Evolutionary conservation across 2,113 vertebrate species (phyloP), one percentile per base, ranked within the genome.

Genomic region (Mixornis gularis): DNA sequence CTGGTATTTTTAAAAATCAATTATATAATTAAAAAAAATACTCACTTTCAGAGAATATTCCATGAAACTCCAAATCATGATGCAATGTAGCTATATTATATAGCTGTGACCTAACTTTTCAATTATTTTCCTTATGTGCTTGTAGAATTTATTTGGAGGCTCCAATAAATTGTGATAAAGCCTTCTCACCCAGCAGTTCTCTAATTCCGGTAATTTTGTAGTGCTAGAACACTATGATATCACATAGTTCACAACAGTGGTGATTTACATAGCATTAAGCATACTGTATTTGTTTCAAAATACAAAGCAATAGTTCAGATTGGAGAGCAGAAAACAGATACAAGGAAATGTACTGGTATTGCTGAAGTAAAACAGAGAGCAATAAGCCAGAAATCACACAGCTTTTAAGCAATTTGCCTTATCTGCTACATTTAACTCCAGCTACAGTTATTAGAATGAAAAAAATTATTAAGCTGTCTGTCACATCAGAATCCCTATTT

Each of bases 381-480:
- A 85, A 55, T 70, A 94, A 66, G 36, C 12, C 77, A 73, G 59
- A 93, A 94, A 88, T 66, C 76, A 91, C 15, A 65, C 0, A 0
- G 26, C 48, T 55, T 87, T 96, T 82, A 76, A 82, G 55, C 43
- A 84, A 59, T 95, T 89, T 92, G 40, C 87, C 46, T 86, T 82
- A 82, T 64, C 70, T 87, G 52, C 71, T 85, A 69, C 34, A 73
- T 90, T 85, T 79, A 93, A 89, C 46, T 82, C 19, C 21, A 77
- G 81, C 7, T 64, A 87, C 25, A 74, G 17, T 85, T 87, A 62
- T 36, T 89, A 89, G 73, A 85, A 63, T 51, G 27, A 90, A 93
- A 94, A 92, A 92, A 65, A 62, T 49, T 9, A 64, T 53, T 66
- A 84, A 51, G 78, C n/a, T 21, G 0, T 53, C 69, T 87, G 56